Conservation (phyloP, 2,113 vertebrate species). For the Pomatorhinus ruficollis region DNA sequence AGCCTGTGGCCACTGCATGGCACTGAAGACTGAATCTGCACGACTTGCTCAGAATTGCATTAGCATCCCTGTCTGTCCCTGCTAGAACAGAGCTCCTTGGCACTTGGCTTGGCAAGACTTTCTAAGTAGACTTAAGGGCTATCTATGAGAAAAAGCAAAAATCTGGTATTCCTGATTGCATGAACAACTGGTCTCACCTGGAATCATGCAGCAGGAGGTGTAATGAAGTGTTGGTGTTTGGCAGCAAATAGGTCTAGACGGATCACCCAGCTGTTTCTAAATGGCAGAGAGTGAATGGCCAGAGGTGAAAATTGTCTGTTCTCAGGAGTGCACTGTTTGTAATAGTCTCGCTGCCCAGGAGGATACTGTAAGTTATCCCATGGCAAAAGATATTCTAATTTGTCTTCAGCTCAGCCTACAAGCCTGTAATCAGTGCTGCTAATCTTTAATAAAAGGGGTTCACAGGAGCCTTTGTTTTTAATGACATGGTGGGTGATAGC, state of each 20-base stretch:
- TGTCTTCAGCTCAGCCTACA: neutral
- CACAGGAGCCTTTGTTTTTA: slow-evolving; percentile 61
- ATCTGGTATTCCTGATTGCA: neutral
- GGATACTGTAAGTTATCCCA: neutral
- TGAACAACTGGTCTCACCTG: neutral
- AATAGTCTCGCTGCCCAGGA: neutral
- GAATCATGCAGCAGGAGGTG: neutral
- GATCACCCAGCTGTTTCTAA: neutral
- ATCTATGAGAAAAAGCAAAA: neutral
- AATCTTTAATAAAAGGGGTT: slow-evolving; percentile 64
- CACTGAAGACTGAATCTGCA: neutral
- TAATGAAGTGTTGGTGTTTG: neutral
- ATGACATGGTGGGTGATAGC: slow-evolving; percentile 52
- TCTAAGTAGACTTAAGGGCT: neutral
- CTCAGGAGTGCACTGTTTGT: neutral
- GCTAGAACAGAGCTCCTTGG: neutral
- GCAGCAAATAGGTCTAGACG: neutral
- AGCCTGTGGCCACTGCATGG: neutral
- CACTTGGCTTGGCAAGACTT: neutral
- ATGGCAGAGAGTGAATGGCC: neutral
- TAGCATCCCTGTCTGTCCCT: neutral
- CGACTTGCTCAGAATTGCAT: neutral
- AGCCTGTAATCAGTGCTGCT: slow-evolving; percentile 48
- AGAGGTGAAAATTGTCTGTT: slow-evolving; percentile 2
- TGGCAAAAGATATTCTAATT: slow-evolving; percentile 46